phyloP scores from a whole-genome alignment of 2,797 vertebrate genomes.

The Muscicapa striata region DNA sequence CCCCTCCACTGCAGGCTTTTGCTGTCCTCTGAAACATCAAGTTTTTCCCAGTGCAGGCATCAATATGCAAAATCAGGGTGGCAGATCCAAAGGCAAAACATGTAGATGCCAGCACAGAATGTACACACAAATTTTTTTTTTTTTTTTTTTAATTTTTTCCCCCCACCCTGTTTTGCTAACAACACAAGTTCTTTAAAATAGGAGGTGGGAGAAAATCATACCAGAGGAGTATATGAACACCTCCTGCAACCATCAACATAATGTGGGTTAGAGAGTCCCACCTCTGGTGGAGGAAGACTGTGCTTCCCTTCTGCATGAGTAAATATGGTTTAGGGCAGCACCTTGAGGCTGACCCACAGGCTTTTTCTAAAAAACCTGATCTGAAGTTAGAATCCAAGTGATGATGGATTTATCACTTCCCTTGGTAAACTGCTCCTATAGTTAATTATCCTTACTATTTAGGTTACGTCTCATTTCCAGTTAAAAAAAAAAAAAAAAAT shows the following conservation, averaged over 20 bases:
- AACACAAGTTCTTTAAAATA: not conserved
- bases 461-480: slow-evolving; percentile 57
- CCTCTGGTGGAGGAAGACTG: not conserved
- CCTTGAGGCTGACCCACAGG: not conserved
- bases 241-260: not conserved
- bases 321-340: not conserved
- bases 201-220: not conserved
- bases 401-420: slow-evolving; percentile 61
- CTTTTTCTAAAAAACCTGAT: not conserved
- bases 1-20: not conserved
- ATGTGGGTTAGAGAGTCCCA: not conserved
- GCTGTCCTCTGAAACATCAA: not conserved
- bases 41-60: not conserved
- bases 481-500: not conserved
- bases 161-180: not conserved
- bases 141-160: fast-evolving
- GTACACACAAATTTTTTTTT: fast-evolving
- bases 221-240: not conserved
- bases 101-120: fast-evolving
- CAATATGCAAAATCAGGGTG: not conserved
- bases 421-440: slow-evolving; percentile 40
- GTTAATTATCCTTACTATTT: slow-evolving; percentile 60
- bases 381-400: not conserved
- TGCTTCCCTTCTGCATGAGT: not conserved
- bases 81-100: not conserved